These are phyloP conservation scores for Halcyon smyrnensis DNA, from an alignment of 2,797 vertebrate species.

Conservation along the genomic window DNA sequence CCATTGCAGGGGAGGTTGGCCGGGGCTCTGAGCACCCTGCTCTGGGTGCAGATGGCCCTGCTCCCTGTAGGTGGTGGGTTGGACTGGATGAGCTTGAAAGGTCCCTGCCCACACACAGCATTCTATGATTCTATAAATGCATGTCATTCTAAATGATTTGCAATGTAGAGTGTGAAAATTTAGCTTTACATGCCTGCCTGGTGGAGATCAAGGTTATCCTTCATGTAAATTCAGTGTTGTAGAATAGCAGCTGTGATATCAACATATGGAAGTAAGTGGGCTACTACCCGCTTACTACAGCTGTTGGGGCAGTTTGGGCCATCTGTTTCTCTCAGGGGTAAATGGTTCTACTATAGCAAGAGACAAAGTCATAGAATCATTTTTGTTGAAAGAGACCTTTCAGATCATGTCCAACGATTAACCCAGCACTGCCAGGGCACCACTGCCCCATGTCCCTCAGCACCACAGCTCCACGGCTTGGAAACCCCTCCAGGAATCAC, in stretches of 20 bases:
- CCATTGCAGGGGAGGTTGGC: not conserved
- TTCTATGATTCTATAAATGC: not conserved
- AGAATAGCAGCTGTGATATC: accelerated
- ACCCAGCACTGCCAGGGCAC: not conserved
- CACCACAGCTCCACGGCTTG: not conserved
- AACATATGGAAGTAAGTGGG: not conserved
- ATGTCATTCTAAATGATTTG: not conserved
- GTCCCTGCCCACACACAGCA: not conserved
- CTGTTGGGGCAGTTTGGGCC: not conserved
- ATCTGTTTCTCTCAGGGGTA: not conserved
- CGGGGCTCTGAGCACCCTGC: not conserved
- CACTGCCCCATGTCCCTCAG: not conserved
- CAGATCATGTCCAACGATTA: not conserved
- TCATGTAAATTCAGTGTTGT: not conserved
- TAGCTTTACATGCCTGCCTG: accelerated
- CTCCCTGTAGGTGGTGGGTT: not conserved
- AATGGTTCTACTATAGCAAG: accelerated
- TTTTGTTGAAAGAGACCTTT: not conserved
- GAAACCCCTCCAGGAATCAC: not conserved
- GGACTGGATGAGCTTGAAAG: not conserved
- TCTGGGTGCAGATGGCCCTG: not conserved
- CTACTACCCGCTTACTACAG: not conserved
- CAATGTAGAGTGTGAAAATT: accelerated
- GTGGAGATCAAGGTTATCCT: not conserved
- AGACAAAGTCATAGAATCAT: not conserved